These are phyloP conservation scores for Sardinella longiceps DNA, from an alignment of 2,797 vertebrate genomes.

Conservation along the genomic window DNA sequence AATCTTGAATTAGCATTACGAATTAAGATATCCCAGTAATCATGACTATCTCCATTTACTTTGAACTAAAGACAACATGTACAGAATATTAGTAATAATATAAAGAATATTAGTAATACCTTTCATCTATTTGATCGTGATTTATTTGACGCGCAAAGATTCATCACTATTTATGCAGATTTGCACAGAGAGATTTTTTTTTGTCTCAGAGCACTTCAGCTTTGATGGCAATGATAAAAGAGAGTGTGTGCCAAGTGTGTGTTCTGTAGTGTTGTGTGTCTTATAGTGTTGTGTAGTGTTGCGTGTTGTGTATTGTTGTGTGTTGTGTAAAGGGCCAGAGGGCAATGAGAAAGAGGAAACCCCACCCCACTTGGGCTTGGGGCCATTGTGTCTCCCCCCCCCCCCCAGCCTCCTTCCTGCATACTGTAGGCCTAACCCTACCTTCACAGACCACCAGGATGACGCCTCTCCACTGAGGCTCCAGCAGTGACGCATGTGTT, in stretches of 20 bases:
- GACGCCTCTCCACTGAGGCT: background rate
- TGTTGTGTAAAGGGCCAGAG: background rate
- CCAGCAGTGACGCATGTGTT: background rate
- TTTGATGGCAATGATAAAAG: background rate
- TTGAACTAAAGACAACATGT: background rate
- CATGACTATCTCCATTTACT: background rate
- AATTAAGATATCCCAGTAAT: background rate
- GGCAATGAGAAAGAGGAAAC: background rate
- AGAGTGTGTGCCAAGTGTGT: no score
- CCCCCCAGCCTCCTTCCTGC: slow-evolving; percentile 10
- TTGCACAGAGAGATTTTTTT: no score
- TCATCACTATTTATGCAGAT: no score
- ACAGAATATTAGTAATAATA: no score
- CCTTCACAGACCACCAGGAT: background rate
- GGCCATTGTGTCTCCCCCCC: background rate
- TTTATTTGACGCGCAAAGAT: no score
- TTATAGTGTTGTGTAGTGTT: no score
- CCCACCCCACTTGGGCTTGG: background rate
- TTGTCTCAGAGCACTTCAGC: background rate
- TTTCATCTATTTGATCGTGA: no score
- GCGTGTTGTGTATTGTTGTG: no score
- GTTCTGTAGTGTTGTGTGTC: no score
- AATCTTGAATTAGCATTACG: background rate
- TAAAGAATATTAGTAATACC: no score
- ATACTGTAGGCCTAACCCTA: no score